phyloP scores from a whole-genome alignment of 1,140 invertebrate species.

The Conus betulinus region DNA sequence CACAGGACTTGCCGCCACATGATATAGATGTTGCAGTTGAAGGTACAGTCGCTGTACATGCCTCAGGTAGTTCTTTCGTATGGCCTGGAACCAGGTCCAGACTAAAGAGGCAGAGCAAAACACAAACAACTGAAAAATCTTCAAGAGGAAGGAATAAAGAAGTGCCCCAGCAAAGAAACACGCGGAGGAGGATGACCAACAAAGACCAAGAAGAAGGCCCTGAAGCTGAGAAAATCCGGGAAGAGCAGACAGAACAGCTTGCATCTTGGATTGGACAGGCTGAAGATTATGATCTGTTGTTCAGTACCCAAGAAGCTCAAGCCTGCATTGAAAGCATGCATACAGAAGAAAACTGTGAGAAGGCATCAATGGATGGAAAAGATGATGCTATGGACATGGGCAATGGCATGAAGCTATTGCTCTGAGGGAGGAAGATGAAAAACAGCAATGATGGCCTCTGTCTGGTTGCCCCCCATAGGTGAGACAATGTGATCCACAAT shows the following conservation, averaged over 20 bases:
- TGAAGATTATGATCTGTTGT: conserved; percentile 65
- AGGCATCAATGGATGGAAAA: neutral
- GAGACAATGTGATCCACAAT: too few relatives aligned
- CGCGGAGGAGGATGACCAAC: neutral
- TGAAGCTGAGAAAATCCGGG: conserved; percentile 22
- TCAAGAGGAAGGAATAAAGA: too few relatives aligned
- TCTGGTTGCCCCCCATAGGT: neutral
- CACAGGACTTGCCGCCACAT: neutral
- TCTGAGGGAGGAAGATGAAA: neutral
- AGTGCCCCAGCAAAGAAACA: conserved; percentile 12
- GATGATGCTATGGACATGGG: neutral
- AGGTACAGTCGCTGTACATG: too few relatives aligned
- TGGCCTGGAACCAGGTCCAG: neutral
- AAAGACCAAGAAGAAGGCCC: conserved; percentile 4
- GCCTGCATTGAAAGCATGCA: conserved; percentile 39
- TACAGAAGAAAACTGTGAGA: conserved; percentile 1
- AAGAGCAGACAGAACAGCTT: conserved; percentile 46
- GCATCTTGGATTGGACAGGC: conserved; percentile 58
- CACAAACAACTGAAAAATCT: neutral
- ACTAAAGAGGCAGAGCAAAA: neutral
- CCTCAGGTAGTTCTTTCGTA: neutral
- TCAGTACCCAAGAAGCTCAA: conserved; percentile 61
- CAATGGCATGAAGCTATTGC: neutral
- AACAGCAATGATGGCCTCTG: conserved; percentile 1
- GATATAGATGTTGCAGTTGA: neutral